Conservation (phyloP, 2,113 vertebrate species). For the Rana temporaria region DNA sequence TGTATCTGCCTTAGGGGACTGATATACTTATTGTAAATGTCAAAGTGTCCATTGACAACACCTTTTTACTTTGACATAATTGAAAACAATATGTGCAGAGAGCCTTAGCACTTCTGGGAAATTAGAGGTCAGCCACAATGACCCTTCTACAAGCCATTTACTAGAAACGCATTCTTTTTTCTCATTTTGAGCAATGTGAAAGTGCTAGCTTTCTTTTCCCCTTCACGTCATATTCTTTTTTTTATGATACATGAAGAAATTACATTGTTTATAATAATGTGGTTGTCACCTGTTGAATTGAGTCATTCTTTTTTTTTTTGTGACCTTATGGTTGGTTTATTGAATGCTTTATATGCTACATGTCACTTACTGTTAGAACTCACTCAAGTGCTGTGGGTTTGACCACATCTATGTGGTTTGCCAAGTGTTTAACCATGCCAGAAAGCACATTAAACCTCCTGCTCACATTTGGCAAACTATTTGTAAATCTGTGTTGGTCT, state of each 20-base stretch:
- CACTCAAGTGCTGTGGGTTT: no score
- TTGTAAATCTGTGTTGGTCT: no score
- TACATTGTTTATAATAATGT: background rate
- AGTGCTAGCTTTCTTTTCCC: background rate
- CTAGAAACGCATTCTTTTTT: conserved; percentile 22
- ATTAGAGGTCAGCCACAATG: conserved; percentile 6
- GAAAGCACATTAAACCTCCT: no score
- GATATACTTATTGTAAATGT: background rate
- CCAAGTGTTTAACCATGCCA: no score
- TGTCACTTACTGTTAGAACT: no score
- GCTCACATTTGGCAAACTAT: no score
- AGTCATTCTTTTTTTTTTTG: background rate
- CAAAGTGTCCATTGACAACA: background rate
- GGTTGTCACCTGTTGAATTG: background rate
- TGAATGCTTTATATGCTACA: background rate
- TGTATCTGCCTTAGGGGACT: background rate
- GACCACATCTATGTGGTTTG: no score
- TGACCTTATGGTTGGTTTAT: background rate
- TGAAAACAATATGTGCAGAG: conserved; percentile 9
- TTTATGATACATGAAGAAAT: background rate
- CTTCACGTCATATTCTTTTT: background rate
- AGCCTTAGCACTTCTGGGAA: conserved; percentile 4
- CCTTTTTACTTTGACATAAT: conserved; percentile 37
- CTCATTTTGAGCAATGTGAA: background rate
- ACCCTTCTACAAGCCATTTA: conserved; percentile 14